phyloP scores from a whole-genome alignment of 2,888 invertebrate species.

The Eueremaeus valkanovi region DNA sequence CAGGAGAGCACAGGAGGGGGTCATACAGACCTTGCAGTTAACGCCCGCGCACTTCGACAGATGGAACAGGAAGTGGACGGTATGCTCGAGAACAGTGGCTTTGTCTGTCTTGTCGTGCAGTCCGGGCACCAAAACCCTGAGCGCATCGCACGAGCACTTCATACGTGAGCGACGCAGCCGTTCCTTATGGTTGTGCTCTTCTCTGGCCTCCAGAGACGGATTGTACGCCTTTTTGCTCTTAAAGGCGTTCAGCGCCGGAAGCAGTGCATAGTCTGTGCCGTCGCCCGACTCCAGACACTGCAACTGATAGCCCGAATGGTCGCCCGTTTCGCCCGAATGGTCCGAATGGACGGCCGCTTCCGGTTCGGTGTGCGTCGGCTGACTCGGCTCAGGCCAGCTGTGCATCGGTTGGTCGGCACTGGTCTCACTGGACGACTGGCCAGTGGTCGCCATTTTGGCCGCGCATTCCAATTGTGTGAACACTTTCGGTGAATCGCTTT shows the following conservation, averaged over 20 bases:
- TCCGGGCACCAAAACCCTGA: conserved; percentile 52
- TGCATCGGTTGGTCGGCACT: no score
- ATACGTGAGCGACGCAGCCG: conserved; percentile 48
- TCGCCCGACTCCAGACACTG: conserved; percentile 21
- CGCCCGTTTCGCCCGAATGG: no score
- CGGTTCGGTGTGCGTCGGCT: no score
- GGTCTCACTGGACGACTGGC: not conserved
- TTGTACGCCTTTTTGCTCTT: not conserved
- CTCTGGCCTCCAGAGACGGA: conserved; percentile 31
- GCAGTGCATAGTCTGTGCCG: not conserved
- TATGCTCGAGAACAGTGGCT: conserved; percentile 53
- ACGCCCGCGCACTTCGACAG: conserved; percentile 47
- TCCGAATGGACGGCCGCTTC: no score
- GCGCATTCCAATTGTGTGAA: not conserved
- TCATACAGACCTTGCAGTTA: not conserved
- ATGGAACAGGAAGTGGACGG: conserved; percentile 52
- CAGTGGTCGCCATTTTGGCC: not conserved
- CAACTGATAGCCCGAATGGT: not conserved
- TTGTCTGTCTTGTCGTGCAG: conserved; percentile 53
- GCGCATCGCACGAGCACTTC: conserved; percentile 52
- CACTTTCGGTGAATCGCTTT: not conserved
- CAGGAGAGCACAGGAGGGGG: no score
- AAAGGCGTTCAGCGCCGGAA: not conserved
- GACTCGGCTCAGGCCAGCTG: no score
- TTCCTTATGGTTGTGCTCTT: conserved; percentile 42